These are phyloP conservation scores for Nesospiza acunhae DNA, from an alignment of 2,113 vertebrate genomes.

Conservation along the genomic window DNA sequence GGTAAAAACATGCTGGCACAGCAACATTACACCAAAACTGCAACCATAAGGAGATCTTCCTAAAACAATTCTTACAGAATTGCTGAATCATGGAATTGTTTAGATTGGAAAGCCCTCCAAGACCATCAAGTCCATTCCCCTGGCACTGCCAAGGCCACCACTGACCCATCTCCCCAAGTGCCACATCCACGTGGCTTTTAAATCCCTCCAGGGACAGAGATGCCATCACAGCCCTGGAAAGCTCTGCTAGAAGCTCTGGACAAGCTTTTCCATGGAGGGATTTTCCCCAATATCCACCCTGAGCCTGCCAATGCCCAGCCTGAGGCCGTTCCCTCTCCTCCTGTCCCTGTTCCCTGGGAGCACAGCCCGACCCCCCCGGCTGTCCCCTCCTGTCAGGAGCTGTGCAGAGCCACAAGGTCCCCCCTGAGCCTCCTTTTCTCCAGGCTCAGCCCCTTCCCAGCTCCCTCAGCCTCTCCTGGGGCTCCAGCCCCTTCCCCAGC, in stretches of 20 bases:
- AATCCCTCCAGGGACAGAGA: background rate
- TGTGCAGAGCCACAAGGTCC: background rate
- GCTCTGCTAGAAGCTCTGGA: background rate
- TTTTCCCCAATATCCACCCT: background rate
- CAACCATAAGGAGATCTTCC: background rate
- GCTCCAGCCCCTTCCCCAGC: background rate
- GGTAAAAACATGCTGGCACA: background rate
- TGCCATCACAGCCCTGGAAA: background rate
- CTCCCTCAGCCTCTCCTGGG: background rate
- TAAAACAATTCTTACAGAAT: background rate
- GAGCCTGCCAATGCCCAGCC: accelerated
- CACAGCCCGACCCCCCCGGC: background rate
- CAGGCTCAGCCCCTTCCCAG: background rate
- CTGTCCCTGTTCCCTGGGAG: background rate
- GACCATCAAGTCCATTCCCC: background rate
- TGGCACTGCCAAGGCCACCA: background rate
- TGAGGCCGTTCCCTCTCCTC: background rate
- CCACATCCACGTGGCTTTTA: accelerated
- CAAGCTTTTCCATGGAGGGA: accelerated
- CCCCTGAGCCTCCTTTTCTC: background rate
- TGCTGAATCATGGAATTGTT: background rate
- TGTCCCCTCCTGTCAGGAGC: background rate
- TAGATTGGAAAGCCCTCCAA: background rate
- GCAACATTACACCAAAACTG: background rate
- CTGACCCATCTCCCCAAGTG: background rate